Conservation (phyloP, 2,113 vertebrate species). For the Poecilia latipinna region DNA sequence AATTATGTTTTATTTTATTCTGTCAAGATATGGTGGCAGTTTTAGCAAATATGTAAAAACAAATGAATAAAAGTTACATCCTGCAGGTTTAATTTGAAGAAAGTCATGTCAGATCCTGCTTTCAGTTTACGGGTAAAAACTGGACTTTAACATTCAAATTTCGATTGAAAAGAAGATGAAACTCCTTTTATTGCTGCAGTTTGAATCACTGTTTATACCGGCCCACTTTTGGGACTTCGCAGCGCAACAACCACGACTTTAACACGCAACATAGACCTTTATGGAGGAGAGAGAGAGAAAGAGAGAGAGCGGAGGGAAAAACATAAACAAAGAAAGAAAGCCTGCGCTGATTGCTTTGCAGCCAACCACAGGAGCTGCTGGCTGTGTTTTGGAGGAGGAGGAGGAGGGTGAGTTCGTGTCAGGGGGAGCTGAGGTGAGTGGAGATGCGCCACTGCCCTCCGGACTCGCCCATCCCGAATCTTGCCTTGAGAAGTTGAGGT, state of each 20-base stretch:
- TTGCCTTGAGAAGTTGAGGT: slow-evolving; percentile 68
- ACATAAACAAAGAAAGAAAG: slow-evolving; percentile 42
- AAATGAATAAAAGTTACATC: no score
- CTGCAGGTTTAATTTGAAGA: no score
- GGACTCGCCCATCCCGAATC: slow-evolving; percentile 64
- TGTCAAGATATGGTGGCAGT: no score
- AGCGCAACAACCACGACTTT: slow-evolving; percentile 6
- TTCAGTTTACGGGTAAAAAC: no score
- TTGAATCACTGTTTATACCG: slow-evolving; percentile 60
- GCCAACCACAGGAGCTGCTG: slow-evolving; percentile 16
- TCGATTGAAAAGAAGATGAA: neutral
- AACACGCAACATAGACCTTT: slow-evolving; percentile 31
- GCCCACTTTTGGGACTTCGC: slow-evolving; percentile 50
- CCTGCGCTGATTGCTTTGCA: slow-evolving; percentile 18
- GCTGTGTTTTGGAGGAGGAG: slow-evolving; percentile 11
- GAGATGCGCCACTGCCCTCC: slow-evolving; percentile 69
- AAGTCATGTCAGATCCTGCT: no score
- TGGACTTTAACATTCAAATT: neutral
- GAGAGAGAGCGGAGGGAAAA: neutral
- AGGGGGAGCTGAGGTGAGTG: slow-evolving; percentile 69
- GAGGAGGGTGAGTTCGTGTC: slow-evolving; percentile 49
- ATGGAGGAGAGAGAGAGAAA: neutral
- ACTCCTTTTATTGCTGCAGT: slow-evolving; percentile 23
- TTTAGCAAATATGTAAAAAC: no score
- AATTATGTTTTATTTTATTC: no score